Evolutionary conservation across 2,113 vertebrate species (phyloP).

Genomic region (Brienomyrus brachyistius): DNA sequence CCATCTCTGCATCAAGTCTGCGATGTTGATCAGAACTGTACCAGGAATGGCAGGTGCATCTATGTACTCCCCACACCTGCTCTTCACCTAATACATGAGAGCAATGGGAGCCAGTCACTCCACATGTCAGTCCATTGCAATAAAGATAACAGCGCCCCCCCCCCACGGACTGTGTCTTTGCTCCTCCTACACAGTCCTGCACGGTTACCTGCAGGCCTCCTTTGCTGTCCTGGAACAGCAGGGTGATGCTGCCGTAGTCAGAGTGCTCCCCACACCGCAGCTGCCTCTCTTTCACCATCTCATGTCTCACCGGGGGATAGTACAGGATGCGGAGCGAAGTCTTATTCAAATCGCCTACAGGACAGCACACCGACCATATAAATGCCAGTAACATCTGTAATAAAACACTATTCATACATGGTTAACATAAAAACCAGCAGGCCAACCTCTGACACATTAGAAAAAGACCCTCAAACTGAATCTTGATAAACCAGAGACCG

Average conservation of each 20-base stretch:
- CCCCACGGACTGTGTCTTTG: not conserved
- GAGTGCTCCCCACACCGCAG: slow-evolving; percentile 63
- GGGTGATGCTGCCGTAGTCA: slow-evolving; percentile 62
- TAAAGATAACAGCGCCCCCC: not conserved
- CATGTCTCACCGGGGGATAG: slow-evolving; percentile 49
- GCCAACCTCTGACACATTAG: too few species aligned
- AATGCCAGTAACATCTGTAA: too few species aligned
- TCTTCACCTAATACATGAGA: slow-evolving; percentile 43
- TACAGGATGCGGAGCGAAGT: slow-evolving; percentile 51
- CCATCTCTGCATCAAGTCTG: not conserved
- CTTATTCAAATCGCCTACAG: slow-evolving; percentile 43
- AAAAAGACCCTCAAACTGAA: not conserved
- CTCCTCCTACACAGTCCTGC: not conserved
- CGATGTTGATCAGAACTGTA: not conserved
- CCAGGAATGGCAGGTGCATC: not conserved
- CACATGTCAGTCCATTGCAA: not conserved
- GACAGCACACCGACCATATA: too few species aligned
- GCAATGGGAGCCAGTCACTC: not conserved
- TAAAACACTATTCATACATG: too few species aligned
- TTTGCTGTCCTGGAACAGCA: slow-evolving; percentile 44
- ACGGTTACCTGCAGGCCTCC: slow-evolving; percentile 51
- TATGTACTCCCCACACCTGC: slow-evolving; percentile 49
- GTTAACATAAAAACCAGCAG: too few species aligned
- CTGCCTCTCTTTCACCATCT: slow-evolving; percentile 48
- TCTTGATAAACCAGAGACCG: not conserved